A percentile compares a stretch with the other conserved stretches of the same genome.
These are phyloP conservation scores for Dugesia japonica DNA, from an alignment of 2,888 invertebrate species.

Conservation along the genomic window DNA sequence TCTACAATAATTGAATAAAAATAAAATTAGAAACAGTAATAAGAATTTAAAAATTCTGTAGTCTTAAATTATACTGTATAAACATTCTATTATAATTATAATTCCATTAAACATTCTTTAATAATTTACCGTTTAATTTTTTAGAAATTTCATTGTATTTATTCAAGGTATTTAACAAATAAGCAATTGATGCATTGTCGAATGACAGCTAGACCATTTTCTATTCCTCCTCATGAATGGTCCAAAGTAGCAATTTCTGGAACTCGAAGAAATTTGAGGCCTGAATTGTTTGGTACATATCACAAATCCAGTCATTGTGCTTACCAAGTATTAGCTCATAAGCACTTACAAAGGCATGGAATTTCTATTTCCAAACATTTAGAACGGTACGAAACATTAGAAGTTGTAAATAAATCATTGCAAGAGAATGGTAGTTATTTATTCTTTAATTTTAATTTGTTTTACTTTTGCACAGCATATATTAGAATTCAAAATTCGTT, in stretches of 20 bases:
- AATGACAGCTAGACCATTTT: background rate
- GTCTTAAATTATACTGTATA: too few relatives aligned
- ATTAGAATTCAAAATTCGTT: constrained; percentile 4
- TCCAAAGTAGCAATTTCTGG: background rate
- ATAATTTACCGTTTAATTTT: too few relatives aligned
- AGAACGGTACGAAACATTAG: constrained; percentile 3
- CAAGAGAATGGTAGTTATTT: background rate
- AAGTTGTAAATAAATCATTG: background rate
- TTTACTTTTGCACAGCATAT: background rate
- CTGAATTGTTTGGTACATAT: background rate
- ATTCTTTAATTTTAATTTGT: background rate
- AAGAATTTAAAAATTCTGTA: too few relatives aligned
- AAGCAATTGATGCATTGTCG: constrained; percentile 10
- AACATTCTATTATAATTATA: too few relatives aligned
- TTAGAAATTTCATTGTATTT: background rate
- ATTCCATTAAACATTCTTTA: too few relatives aligned
- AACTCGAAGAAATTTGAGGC: background rate
- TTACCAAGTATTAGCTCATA: background rate
- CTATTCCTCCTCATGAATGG: background rate
- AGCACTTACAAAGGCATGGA: background rate
- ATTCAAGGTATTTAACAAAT: background rate
- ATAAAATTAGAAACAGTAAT: too few relatives aligned
- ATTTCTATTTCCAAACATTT: background rate
- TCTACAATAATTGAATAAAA: too few relatives aligned
- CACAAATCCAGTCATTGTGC: background rate